Percentiles rank a stretch among this genome's conserved stretches.
Evolutionary conservation across 2,888 invertebrate species (phyloP).

Genomic region (Lamellibrachia satsuma): DNA sequence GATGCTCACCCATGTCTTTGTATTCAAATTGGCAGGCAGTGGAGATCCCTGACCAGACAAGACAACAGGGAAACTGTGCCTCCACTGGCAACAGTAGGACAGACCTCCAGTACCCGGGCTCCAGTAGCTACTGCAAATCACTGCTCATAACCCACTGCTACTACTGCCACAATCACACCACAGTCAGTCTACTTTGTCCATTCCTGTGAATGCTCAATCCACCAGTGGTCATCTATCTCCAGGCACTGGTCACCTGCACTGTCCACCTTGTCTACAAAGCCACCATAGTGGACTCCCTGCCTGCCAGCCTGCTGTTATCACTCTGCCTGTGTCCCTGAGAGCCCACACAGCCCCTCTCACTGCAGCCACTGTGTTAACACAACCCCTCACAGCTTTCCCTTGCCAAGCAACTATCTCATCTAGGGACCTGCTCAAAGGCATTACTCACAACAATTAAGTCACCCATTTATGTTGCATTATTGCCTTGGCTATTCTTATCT

Average conservation of each 20-base stretch:
- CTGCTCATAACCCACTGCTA: neutral
- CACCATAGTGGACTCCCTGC: neutral
- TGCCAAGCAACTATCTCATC: neutral
- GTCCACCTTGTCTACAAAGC: neutral
- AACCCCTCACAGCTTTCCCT: neutral
- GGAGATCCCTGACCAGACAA: neutral
- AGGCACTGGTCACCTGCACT: neutral
- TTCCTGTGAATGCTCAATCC: neutral
- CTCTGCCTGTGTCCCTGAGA: neutral
- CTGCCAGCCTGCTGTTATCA: neutral
- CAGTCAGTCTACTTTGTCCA: neutral
- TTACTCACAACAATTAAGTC: neutral
- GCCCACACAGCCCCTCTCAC: neutral
- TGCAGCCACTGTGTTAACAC: neutral
- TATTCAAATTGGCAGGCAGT: neutral
- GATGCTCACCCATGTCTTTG: neutral
- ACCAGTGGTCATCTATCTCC: neutral
- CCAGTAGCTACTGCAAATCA: neutral
- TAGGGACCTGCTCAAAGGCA: neutral
- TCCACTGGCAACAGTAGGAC: neutral
- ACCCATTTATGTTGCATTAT: neutral
- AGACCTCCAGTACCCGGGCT: too few species aligned
- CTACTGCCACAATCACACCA: neutral
- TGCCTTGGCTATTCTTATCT: too few species aligned
- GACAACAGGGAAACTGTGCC: neutral